Conservation (phyloP, 2,797 vertebrate species). For the Taenioides sp. region DNA sequence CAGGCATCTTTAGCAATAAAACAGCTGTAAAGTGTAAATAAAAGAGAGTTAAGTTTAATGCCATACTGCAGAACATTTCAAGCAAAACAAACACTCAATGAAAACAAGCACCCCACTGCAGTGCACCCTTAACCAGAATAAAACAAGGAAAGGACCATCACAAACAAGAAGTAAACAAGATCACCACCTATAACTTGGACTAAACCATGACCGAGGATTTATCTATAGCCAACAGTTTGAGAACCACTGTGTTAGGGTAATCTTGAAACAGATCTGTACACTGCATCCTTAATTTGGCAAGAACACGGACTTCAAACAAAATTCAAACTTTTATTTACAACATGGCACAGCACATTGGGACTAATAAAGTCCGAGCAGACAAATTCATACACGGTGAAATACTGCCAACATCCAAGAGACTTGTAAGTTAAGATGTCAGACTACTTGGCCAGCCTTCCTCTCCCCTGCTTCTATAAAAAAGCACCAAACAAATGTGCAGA, state of each 20-base stretch:
- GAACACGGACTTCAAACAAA: neutral
- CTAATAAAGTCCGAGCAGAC: neutral
- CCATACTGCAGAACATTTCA: too few relatives aligned
- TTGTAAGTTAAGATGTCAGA: slow-evolving; percentile 64
- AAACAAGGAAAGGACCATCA: neutral
- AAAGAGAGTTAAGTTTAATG: too few relatives aligned
- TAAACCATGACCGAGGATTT: too few relatives aligned
- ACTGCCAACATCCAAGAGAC: slow-evolving; percentile 48
- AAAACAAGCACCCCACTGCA: too few relatives aligned
- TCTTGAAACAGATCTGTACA: neutral
- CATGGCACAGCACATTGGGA: neutral
- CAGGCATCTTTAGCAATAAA: too few relatives aligned
- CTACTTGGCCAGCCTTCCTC: slow-evolving; percentile 47
- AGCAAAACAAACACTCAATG: too few relatives aligned
- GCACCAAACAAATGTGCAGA: slow-evolving; percentile 60
- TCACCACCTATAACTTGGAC: too few relatives aligned
- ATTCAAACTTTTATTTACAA: neutral
- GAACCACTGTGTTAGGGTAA: too few relatives aligned
- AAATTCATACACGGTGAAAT: slow-evolving; percentile 11
- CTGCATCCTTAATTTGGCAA: neutral
- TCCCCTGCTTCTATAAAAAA: slow-evolving; percentile 38
- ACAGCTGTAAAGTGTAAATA: too few relatives aligned
- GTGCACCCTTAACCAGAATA: too few relatives aligned
- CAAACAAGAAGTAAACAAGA: neutral
- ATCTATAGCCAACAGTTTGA: too few relatives aligned